Percentiles rank a stretch among this genome's conserved stretches.
Conservation (phyloP, 2,888 invertebrate genomes). For the Mayetiola destructor region DNA sequence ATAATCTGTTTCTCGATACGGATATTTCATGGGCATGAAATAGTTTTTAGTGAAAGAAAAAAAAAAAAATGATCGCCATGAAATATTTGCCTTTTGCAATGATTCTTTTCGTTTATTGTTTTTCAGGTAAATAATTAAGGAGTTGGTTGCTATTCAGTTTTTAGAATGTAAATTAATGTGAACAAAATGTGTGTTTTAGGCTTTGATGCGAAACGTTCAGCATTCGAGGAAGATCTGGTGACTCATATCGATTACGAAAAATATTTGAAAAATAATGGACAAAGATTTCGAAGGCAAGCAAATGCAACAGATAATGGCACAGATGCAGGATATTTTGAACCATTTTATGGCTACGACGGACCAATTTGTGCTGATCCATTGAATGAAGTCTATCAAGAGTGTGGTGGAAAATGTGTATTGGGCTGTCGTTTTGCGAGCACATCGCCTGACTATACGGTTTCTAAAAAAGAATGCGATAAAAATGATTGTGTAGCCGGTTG, state of each 20-base stretch:
- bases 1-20: no score
- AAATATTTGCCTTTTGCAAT: no score
- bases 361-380: background rate
- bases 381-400: conserved; percentile 1
- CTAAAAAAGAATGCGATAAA: background rate
- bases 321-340: no score
- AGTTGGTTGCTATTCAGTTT: no score
- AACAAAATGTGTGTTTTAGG: no score
- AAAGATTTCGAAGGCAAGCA: background rate
- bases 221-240: background rate
- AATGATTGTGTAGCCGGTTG: background rate
- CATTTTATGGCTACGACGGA: no score
- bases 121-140: no score
- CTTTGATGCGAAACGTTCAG: background rate
- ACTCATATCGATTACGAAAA: background rate
- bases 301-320: background rate
- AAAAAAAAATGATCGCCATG: no score
- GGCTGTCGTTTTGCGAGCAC: background rate
- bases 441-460: background rate
- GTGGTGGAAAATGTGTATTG: background rate
- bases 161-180: no score
- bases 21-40: no score
- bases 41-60: no score
- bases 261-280: background rate
- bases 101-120: no score